Evolutionary conservation across 2,888 invertebrate species (phyloP).

Genomic region (Idaea dimidiata): DNA sequence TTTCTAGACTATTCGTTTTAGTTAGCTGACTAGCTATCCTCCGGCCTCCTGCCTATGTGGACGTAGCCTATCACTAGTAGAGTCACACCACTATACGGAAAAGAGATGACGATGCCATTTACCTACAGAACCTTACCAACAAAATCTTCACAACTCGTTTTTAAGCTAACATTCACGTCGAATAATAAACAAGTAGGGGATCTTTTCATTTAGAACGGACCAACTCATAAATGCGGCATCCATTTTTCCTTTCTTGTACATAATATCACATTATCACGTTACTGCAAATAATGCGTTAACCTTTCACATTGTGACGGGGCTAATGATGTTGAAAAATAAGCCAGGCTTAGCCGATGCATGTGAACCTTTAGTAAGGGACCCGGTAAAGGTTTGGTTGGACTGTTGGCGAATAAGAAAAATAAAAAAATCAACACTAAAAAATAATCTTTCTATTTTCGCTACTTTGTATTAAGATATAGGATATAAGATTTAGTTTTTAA

Average conservation of each 20-base stretch:
- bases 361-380: conserved; percentile 27
- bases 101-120: too few relatives aligned
- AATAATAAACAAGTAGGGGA: conserved; percentile 2
- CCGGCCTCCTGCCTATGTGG: too few relatives aligned
- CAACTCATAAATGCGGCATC: conserved; percentile 18
- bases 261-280: conserved; percentile 39
- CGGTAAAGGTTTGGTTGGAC: conserved; percentile 11
- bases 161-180: neutral
- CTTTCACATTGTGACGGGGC: conserved; percentile 47
- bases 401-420: conserved; percentile 9
- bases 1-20: too few relatives aligned
- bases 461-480: too few relatives aligned
- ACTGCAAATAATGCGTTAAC: conserved; percentile 48
- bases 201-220: conserved; percentile 27
- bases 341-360: conserved; percentile 49
- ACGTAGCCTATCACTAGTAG: too few relatives aligned
- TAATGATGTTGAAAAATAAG: conserved; percentile 55
- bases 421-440: too few relatives aligned
- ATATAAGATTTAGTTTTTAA: too few relatives aligned
- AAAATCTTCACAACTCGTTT: neutral
- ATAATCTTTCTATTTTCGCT: too few relatives aligned
- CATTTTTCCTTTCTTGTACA: conserved; percentile 23
- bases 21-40: too few relatives aligned
- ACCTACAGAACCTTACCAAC: too few relatives aligned
- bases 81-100: too few relatives aligned